A percentile compares a stretch with the other conserved stretches of the same genome.
Conservation (phyloP, 64 coral and sea anemone genomes). For the Stichodactyla helianthus region DNA sequence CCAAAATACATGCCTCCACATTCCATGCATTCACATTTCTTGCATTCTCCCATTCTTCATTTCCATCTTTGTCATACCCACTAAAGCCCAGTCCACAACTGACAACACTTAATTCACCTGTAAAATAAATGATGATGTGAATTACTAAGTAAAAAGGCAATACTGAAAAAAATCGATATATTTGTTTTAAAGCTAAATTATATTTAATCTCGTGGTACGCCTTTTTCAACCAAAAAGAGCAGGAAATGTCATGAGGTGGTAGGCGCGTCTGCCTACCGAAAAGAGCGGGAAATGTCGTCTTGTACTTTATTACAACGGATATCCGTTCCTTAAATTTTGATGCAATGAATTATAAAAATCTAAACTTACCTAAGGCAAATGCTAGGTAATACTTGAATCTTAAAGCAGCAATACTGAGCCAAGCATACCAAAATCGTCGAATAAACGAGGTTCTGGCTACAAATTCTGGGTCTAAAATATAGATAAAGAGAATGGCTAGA, state of each 20-base stretch:
- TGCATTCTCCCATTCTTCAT: slow-evolving; percentile 22
- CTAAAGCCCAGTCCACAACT: slow-evolving; percentile 11
- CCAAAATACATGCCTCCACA: not conserved
- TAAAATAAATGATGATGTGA: not conserved
- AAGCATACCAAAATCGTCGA: slow-evolving; percentile 4
- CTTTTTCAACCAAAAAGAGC: too few relatives aligned
- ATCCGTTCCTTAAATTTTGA: not conserved
- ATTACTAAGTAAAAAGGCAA: not conserved
- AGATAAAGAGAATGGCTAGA: not conserved
- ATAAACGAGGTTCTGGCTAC: not conserved
- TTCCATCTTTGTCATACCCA: not conserved
- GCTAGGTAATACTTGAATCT: slow-evolving; percentile 8
- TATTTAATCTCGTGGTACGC: too few relatives aligned
- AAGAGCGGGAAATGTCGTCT: too few relatives aligned
- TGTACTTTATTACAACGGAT: too few relatives aligned
- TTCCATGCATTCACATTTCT: not conserved
- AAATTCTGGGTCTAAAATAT: not conserved
- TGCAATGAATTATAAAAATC: not conserved
- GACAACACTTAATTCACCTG: not conserved
- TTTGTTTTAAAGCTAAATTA: too few relatives aligned
- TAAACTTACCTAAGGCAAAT: slow-evolving; percentile 10
- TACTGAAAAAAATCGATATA: too few relatives aligned
- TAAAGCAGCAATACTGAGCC: not conserved
- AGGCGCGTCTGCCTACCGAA: too few relatives aligned
- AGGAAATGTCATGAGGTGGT: too few relatives aligned